Evolutionary conservation across 2,797 vertebrate genomes (phyloP).

Genomic region (Phyllotis vaccarum): DNA sequence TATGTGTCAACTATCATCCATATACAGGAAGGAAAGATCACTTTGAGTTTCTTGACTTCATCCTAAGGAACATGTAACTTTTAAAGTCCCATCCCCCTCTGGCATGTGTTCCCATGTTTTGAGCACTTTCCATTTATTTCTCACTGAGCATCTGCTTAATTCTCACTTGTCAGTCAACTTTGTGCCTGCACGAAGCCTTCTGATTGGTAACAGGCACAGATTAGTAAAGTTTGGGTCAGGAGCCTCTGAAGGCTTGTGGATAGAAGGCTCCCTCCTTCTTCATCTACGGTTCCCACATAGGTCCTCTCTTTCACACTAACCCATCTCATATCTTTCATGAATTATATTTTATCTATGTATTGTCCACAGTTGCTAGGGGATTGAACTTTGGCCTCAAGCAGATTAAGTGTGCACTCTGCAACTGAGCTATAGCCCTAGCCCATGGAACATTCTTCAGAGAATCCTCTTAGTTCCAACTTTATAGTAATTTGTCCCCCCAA

Average conservation of each 20-base stretch:
- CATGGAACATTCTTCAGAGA: neutral
- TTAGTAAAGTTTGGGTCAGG: neutral
- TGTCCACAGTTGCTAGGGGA: neutral
- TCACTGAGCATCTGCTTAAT: neutral
- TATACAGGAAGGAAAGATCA: neutral
- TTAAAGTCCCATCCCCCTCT: neutral
- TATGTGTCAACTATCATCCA: neutral
- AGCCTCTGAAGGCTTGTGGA: neutral
- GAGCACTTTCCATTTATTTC: neutral
- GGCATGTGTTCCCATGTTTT: neutral
- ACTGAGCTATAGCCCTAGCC: neutral
- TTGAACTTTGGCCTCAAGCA: neutral
- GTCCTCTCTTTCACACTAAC: neutral
- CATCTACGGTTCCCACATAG: neutral
- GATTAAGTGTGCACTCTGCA: neutral
- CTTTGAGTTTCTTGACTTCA: slow-evolving; percentile 25
- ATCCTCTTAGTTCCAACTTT: neutral
- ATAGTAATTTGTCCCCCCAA: neutral
- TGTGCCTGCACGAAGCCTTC: neutral
- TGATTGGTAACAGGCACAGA: neutral
- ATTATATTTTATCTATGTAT: neutral
- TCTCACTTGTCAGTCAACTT: neutral
- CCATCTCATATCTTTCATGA: neutral
- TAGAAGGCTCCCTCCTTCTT: neutral
- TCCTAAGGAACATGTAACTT: neutral